Base-by-base conservation (phyloP, 2,113 vertebrate genomes). In the Agapornis roseicollis region DNA sequence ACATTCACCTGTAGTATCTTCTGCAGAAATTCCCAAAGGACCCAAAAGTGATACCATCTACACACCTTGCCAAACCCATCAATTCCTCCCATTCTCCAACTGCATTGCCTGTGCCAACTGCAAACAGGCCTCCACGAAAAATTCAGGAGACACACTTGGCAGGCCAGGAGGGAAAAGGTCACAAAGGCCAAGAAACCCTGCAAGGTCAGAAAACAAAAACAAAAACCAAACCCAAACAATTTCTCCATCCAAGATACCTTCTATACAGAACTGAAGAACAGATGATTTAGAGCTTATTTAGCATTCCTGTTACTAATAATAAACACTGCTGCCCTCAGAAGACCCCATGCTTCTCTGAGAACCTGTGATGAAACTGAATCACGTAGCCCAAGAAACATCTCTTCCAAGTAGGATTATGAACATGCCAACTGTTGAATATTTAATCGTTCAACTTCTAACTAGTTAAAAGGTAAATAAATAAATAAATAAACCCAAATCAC, bases 11-110 rank as follows among this genome's bases (percentile, higher is more conserved):
- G 15, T 4, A 60, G 15, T 15, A 50, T 17, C 49, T 52, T 20
- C 23, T 2, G 4, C 53, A 63, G 65, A 68, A 46, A 42, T 61
- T 72, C 24, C 35, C 22, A 3, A 3, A 6, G 20, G 13, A 72
- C 35, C 4, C 47, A 88, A 29, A 70, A 46, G 17, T 37, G 20
- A 55, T 17, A 65, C 27, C 33, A 63, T 3, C 29, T 17, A 24
- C 7, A 33, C 18, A 56, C 9, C 35, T 39, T 76, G 46, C 53
- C 53, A 42, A 80, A 19, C 15, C 70, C 50, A n/a, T 0, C 0
- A n/a, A 31, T 49, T 79, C 79, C 28, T 73, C 13, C 22, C 23
- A 22, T 31, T 58, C 25, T 68, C 56, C 63, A 85, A 1, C 6
- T 50, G 17, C 17, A 11, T n/a, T 41, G n/a, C n/a, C 50, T 29